Evolutionary conservation across 2,888 invertebrate species (phyloP), one percentile per base, ranked within the genome.

Genomic region (Taphrorychus bicolor): DNA sequence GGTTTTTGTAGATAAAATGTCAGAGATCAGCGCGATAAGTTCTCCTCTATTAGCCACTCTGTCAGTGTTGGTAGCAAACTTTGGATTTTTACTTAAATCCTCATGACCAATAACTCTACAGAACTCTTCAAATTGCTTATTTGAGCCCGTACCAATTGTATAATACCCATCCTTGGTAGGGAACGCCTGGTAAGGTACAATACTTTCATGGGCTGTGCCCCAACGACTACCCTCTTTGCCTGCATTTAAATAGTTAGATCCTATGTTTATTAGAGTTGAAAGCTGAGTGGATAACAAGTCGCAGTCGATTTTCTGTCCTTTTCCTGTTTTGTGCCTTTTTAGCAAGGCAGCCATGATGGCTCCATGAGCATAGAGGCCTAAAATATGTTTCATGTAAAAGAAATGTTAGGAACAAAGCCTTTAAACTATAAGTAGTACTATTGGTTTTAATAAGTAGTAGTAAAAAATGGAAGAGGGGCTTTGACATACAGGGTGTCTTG

Each of bases 131-230:
- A 94, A 97, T 77, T 95, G 94, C 0, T 84, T 82, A 79, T 97
- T 91, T 52, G 94, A 96, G 1, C 95, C 97, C 1, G 93, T 88
- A 0, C 97, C 97, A 2, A 97, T 85, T 0, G 97, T 93, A 60
- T 97, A 86, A 76, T 91, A 91, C 0, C 93, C 92, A 79, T 95
- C 91, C 77, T 86, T 87, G 0, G 95, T 94, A 76, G 87, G 85
- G 77, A 97, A 98, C 2, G 93, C 89, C 85, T 97, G 91, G 78
- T 98, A 98, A 0, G 98, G 98, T 0, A 98, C 98, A 68, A 98
- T 91, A 78, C 94, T 96, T 67, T 91, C 92, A 80, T 98, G 98
- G 0, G 93, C 93, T 0, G 97, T 97, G n/a, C 98, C 98, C 89
- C 91, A 92, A 57, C 94, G 85, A 65, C 86, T 84, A 0, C 91